phyloP scores from a whole-genome alignment of 1,140 invertebrate species.

The Metaphire vulgaris region DNA sequence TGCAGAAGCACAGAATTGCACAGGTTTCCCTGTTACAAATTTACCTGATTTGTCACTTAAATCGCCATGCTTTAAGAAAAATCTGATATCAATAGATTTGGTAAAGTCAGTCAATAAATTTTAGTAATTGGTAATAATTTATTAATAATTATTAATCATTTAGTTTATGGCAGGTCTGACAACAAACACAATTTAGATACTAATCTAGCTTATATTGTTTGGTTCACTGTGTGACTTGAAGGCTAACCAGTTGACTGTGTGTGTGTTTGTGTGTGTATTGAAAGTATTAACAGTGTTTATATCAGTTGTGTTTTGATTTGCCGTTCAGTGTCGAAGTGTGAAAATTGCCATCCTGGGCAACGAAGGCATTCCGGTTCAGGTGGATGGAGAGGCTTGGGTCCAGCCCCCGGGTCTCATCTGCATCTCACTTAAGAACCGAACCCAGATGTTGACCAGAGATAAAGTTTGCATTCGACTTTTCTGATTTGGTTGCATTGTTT shows the following conservation, averaged over 20 bases:
- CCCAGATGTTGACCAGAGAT: constrained; percentile 89
- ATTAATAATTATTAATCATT: too few species aligned
- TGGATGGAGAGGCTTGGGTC: constrained; percentile 97
- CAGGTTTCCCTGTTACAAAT: constrained; percentile 54
- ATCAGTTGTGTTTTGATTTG: too few species aligned
- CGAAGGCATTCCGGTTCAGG: constrained; percentile 72
- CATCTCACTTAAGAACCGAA: constrained; percentile 91
- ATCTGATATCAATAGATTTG: too few species aligned
- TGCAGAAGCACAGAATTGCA: constrained; percentile 92
- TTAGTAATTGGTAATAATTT: too few species aligned
- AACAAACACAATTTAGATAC: too few species aligned
- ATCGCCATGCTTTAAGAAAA: background rate
- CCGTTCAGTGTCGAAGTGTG: constrained; percentile 78
- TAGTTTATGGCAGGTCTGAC: too few species aligned
- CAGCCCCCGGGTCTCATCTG: constrained; percentile 91
- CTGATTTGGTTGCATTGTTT: constrained; percentile 4
- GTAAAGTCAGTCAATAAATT: too few species aligned
- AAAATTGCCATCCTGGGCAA: constrained; percentile 87
- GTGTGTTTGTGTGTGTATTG: too few species aligned
- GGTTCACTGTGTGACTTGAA: too few species aligned
- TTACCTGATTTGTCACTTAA: constrained; percentile 2
- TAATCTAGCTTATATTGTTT: too few species aligned
- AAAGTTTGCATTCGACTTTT: constrained; percentile 57
- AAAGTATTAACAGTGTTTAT: too few species aligned
- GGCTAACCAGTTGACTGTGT: too few species aligned